Conservation (phyloP, 2,888 invertebrate genomes). For the Dolomedes plantarius region DNA sequence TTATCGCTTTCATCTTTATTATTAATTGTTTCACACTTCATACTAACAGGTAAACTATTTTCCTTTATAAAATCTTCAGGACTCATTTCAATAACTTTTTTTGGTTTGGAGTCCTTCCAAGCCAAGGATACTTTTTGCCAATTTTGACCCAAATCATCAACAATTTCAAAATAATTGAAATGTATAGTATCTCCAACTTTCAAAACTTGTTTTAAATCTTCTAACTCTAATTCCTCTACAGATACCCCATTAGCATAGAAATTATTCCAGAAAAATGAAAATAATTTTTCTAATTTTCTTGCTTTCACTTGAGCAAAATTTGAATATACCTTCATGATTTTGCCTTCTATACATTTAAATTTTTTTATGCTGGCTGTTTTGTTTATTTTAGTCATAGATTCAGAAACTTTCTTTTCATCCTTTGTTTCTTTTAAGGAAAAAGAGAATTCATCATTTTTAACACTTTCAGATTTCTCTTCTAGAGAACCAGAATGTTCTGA, state of each 20-base stretch:
- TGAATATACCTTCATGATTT: conserved; percentile 25
- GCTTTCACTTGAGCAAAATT: conserved; percentile 41
- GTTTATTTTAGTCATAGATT: too few species aligned
- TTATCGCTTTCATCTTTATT: too few species aligned
- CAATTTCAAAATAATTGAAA: conserved; percentile 50
- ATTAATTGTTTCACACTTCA: too few species aligned
- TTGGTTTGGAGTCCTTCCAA: conserved; percentile 48
- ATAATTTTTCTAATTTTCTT: not conserved
- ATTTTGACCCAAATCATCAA: conserved; percentile 37
- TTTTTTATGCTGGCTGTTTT: not conserved
- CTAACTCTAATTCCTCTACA: conserved; percentile 18
- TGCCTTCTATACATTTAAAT: conserved; percentile 28
- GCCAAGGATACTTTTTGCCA: conserved; percentile 40
- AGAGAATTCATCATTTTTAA: not conserved
- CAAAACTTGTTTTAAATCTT: conserved; percentile 62
- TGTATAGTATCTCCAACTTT: conserved; percentile 32
- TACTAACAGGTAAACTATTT: not conserved
- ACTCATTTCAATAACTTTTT: conserved; percentile 22
- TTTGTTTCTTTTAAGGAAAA: not conserved
- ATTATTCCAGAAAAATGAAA: conserved; percentile 39
- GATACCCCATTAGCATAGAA: conserved; percentile 34
- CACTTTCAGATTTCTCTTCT: too few species aligned
- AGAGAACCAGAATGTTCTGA: not conserved
- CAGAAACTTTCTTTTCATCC: too few species aligned
- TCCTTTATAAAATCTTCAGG: conserved; percentile 32